Base-by-base conservation (phyloP, 2,113 vertebrate species). In the Odontesthes bonariensis region DNA sequence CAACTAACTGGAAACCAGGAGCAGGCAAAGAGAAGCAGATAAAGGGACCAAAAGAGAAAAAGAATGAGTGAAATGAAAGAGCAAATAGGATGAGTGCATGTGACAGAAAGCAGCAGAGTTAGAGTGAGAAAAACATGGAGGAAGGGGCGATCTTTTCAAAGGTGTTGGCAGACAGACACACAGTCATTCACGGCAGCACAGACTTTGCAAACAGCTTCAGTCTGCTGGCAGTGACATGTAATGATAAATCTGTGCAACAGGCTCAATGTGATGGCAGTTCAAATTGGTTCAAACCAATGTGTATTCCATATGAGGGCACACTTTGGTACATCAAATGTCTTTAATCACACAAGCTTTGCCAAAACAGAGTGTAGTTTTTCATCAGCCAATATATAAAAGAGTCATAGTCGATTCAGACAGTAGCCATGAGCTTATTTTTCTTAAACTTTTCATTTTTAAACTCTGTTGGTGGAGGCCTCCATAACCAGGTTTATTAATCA, bases 1-100 rank as follows among this genome's bases (percentile, higher is more conserved):
- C 61, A 56, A 55, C 80, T 75, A 59, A 82, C 68, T 72, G 69
- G 63, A 85, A 86, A 83, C 44, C 52, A 54, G 8, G 19, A 20
- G 27, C 14, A 66, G 46, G 7, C 23, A 38, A 59, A 32, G 0
- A 23, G 16, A 72, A 47, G 58, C n/a, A 61, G 66, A 42, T 0
- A 14, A 44, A 60, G 19, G 20, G 22, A 66, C 0, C 22, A 62
- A 61, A 57, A 9, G 42, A 20, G 54, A 19, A 27, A 22, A 60
- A 4, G 53, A 20, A 35, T 49, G 20, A 3, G 63, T 58, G 67
- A 49, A 49, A 19, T 44, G 53, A 57, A n/a, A 53, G 52, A 60
- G 32, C 22, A 73, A 54, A 72, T 32, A 23, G 9, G 20, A 14
- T 54, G 63, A 89, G 38, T 27, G 46, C 54, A 73, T 78, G 38